Conservation (phyloP, 2,888 invertebrate species). For the Papilio elwesi region DNA sequence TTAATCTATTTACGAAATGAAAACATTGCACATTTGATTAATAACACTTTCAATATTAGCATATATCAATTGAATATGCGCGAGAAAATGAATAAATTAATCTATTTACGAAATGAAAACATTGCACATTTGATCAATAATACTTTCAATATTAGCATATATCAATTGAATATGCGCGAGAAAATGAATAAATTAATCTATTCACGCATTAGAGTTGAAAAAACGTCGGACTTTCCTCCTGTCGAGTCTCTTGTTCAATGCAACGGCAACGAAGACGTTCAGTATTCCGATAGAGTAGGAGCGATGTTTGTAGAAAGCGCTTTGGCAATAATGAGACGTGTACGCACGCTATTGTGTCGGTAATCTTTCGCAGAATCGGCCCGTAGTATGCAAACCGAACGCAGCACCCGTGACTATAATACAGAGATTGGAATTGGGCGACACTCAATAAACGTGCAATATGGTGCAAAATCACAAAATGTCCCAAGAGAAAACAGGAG, state of each 20-base stretch:
- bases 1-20: conserved; percentile 10
- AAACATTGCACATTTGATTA: too few relatives aligned
- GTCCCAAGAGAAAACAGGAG: too few relatives aligned
- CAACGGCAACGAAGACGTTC: conserved; percentile 20
- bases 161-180: conserved; percentile 23
- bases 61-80: conserved; percentile 21
- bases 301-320: conserved; percentile 80
- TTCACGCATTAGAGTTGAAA: conserved; percentile 10
- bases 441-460: not conserved
- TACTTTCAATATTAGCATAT: not conserved
- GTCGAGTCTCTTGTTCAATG: conserved; percentile 51
- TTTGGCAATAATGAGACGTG: conserved; percentile 77
- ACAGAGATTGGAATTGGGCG: conserved; percentile 48
- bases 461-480: not conserved
- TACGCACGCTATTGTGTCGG: conserved; percentile 75
- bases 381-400: conserved; percentile 73
- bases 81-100: conserved; percentile 31
- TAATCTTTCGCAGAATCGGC: conserved; percentile 80
- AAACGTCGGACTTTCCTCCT: conserved; percentile 28
- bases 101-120: not conserved
- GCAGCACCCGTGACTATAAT: conserved; percentile 68
- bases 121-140: too few relatives aligned
- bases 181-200: conserved; percentile 32
- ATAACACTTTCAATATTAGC: too few relatives aligned
- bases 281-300: conserved; percentile 68